Base-by-base conservation (phyloP, 2,888 invertebrate genomes). In the Macrophya annulata region DNA sequence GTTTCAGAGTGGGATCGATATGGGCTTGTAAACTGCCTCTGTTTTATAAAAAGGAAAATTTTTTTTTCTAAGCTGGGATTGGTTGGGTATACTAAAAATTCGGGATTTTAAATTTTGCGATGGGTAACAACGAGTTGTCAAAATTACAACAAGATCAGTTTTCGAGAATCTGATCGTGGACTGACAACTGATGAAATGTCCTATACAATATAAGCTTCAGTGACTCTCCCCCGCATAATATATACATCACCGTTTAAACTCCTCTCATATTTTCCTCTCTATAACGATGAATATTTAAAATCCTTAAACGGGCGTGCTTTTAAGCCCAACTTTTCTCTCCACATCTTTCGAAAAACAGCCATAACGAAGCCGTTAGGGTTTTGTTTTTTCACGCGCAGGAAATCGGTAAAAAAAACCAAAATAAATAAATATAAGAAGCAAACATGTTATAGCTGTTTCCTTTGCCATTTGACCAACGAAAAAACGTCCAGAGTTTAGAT, bases 221-320 rank as follows among this genome's bases (percentile, higher is more conserved):
- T 9, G 71, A 40, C 15, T 71, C 40, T 71, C 71, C 71, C 71
- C n/a, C 71, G 71, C 40, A 40, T 40, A 3, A 71, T n/a, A 40
- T 37, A 21, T 17, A n/a, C n/a, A 71, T 17, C 31, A 40, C 68
- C 0, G 37, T 40, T 71, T 1, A 4, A n/a, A 17, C 40, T 71
- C 2, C 40, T n/a, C 71, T 71, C 17, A 5, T 25, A 9, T 62
- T 21, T 25, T 10, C 10, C 25, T 25, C 62, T 62, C 62, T 25
- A 25, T 62, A 62, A 62, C 21, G 25, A 62, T 62, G 62, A 62
- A 62, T 62, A 62, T 62, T 62, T 62, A 62, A 62, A 62, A 25
- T 62, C 21, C 25, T 25, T 25, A 25, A 62, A 62, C 21, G 21
- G 9, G 1, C 25, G 62, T 25, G 21, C 62, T 21, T 25, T 62